Evolutionary conservation across 2,888 invertebrate genomes (phyloP), one percentile per base, ranked within the genome.

Genomic region (Notodonta ziczac): DNA sequence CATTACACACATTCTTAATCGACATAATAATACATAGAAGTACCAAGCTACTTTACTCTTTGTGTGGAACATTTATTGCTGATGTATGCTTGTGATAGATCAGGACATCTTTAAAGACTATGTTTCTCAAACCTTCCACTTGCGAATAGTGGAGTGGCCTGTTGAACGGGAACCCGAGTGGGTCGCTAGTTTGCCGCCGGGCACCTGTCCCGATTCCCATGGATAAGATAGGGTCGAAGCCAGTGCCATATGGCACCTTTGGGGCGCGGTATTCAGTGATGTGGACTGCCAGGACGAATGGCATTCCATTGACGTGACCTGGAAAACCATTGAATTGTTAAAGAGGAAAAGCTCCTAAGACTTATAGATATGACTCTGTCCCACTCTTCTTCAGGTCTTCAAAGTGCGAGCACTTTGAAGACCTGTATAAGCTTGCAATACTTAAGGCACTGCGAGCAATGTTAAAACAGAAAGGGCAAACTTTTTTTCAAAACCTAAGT

Each of bases 281-380:
- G 80, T 95, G 93, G 57, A 95, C 95, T 86, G 95, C 88, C 61
- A 96, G 81, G 68, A 95, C 93, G 83, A 94, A 95, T 24, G 95
- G 94, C 91, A 95, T 94, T 67, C 96, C 96, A 39, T 81, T 83
- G 55, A 86, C 77, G 70, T 85, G 88, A 82, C 91, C 91, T 91
- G 74, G 2, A 9, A 42, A 42, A 42, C 4, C 12, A 9, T 42
- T 42, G 42, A 42, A 9, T 9, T 35, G 6, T 35, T 35, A 35
- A 35, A 35, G 35, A 7, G 35, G 35, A 35, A n/a, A 35, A 24
- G 35, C 7, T 35, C 7, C 35, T 35, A 35, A 24, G 24, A 24
- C 24, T 24, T 2, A 24, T 24, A 24, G 24, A 24, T 24, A 24
- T 24, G 24, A 24, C 1, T 24, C 24, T 24, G 24, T 2, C 24